phyloP scores from a whole-genome alignment of 2,113 vertebrate species.

The Atherinomorus stipes region DNA sequence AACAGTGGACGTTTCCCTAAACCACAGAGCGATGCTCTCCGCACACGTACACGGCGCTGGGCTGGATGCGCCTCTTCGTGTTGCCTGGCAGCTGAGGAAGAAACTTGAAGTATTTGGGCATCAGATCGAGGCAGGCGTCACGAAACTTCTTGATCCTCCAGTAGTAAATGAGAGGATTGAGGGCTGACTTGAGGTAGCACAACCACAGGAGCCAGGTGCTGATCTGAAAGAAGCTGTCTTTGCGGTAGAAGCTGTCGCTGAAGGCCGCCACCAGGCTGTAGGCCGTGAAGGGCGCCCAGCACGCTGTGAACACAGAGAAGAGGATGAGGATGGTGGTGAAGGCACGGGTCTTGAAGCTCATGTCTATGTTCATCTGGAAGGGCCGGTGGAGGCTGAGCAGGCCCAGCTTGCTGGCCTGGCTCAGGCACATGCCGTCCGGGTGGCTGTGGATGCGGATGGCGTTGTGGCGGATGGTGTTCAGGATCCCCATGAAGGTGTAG shows the following conservation, averaged over 20 bases:
- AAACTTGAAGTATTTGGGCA: slow-evolving; percentile 97
- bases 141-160: slow-evolving; percentile 99
- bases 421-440: slow-evolving; percentile 93
- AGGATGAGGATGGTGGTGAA: slow-evolving; percentile 99
- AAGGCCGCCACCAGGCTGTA: slow-evolving; percentile 95
- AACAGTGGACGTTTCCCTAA: slow-evolving; percentile 53
- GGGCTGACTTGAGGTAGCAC: slow-evolving; percentile 99
- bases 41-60: slow-evolving; percentile 95
- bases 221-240: slow-evolving; percentile 94
- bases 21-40: slow-evolving; percentile 93
- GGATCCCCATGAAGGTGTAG: slow-evolving; percentile 95
- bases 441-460: slow-evolving; percentile 95
- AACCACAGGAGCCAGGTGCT: slow-evolving; percentile 98
- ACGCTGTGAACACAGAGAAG: slow-evolving; percentile 94
- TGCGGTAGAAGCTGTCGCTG: slow-evolving; percentile 90
- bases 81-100: slow-evolving; percentile 92
- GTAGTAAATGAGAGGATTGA: slow-evolving; percentile 99
- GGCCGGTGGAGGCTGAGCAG: slow-evolving; percentile 96
- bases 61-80: slow-evolving; percentile 91
- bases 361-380: slow-evolving; percentile 96
- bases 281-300: slow-evolving; percentile 95
- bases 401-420: slow-evolving; percentile 96
- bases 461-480: slow-evolving; percentile 96
- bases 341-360: slow-evolving; percentile 99
- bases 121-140: slow-evolving; percentile 94